phyloP scores from a whole-genome alignment of 2,888 invertebrate species.

The Cyaniris semiargus region DNA sequence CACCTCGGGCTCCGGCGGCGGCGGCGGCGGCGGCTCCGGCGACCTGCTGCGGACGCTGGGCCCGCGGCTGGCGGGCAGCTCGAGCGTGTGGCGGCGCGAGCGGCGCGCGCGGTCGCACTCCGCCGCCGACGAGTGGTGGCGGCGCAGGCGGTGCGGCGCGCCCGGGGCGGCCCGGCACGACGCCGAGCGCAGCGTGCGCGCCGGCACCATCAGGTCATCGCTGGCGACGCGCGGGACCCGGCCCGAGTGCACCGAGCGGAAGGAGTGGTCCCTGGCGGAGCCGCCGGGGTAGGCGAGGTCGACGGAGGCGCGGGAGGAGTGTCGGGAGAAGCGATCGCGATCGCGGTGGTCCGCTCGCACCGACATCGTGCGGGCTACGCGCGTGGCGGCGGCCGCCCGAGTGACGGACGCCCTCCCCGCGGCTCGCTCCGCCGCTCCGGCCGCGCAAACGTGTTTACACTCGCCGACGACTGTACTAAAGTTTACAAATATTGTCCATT shows the following conservation, averaged over 20 bases:
- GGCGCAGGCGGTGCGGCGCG: constrained; percentile 72
- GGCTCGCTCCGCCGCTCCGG: constrained; percentile 38
- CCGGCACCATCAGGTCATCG: constrained; percentile 75
- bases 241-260: constrained; percentile 73
- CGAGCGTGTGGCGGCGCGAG: constrained; percentile 69
- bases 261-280: constrained; percentile 70
- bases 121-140: constrained; percentile 75
- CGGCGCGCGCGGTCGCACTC: constrained; percentile 75
- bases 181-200: constrained; percentile 73
- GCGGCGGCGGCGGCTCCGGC: constrained; percentile 64
- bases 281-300: constrained; percentile 70
- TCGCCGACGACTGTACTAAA: constrained; percentile 56
- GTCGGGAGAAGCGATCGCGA: constrained; percentile 74
- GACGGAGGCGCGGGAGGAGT: constrained; percentile 76
- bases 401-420: constrained; percentile 57
- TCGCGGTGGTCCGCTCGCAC: constrained; percentile 74
- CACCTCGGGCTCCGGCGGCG: constrained; percentile 64
- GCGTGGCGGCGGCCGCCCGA: constrained; percentile 76
- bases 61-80: constrained; percentile 69
- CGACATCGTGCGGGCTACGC: constrained; percentile 76
- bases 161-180: constrained; percentile 73
- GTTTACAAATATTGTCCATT: constrained; percentile 68
- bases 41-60: constrained; percentile 73
- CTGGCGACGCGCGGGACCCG: constrained; percentile 72
- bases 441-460: constrained; percentile 70